These are phyloP conservation scores for Apodemia hepburni DNA, from an alignment of 2,888 invertebrate species.

Conservation along the genomic window DNA sequence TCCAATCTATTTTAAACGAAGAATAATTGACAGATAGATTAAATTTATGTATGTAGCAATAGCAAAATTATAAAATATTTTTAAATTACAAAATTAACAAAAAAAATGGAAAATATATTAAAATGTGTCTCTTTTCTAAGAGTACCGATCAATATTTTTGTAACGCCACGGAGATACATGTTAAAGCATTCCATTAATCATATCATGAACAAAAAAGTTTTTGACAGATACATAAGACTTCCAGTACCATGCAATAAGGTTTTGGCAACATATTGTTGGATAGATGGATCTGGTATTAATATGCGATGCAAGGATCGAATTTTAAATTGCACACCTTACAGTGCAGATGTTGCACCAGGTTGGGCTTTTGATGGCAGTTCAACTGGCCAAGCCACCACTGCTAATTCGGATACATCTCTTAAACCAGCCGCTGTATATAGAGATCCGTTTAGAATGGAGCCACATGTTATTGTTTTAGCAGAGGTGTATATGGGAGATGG, in stretches of 20 bases:
- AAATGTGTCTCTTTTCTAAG: slow-evolving; percentile 31
- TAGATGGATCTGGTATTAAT: slow-evolving; percentile 88
- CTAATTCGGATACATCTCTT: slow-evolving; percentile 93
- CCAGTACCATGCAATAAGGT: slow-evolving; percentile 80
- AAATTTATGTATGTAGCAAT: not conserved
- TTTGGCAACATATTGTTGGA: slow-evolving; percentile 88
- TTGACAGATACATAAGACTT: slow-evolving; percentile 77
- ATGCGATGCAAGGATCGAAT: slow-evolving; percentile 85
- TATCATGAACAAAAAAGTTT: slow-evolving; percentile 65
- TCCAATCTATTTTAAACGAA: too few species aligned
- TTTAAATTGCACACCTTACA: slow-evolving; percentile 81
- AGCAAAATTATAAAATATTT: not conserved
- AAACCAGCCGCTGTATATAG: slow-evolving; percentile 93
- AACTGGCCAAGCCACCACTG: slow-evolving; percentile 89
- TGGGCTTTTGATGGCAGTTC: slow-evolving; percentile 98
- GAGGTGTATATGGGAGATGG: slow-evolving; percentile 88
- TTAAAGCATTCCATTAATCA: slow-evolving; percentile 65
- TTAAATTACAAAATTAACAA: slow-evolving; percentile 3
- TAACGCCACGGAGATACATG: slow-evolving; percentile 43
- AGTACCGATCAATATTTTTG: slow-evolving; percentile 23
- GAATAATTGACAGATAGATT: not conserved
- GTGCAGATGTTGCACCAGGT: slow-evolving; percentile 80
- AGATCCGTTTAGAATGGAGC: slow-evolving; percentile 93
- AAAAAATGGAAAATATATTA: slow-evolving; percentile 31
- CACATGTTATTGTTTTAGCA: slow-evolving; percentile 92